These are phyloP conservation scores for Eumaeus atala DNA, from an alignment of 1,140 invertebrate species.

Conservation along the genomic window DNA sequence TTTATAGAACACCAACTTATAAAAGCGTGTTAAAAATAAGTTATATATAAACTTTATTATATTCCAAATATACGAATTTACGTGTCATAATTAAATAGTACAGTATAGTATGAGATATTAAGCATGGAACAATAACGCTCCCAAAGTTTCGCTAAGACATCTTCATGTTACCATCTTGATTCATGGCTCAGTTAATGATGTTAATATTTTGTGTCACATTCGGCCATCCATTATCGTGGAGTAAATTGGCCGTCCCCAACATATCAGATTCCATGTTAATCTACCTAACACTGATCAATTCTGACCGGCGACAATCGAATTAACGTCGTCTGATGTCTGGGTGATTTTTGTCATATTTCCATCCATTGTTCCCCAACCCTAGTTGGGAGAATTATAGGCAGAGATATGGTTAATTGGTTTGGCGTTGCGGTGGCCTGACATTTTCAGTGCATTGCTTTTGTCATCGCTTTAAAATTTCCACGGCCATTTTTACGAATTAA, in stretches of 20 bases:
- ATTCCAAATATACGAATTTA: too few species aligned
- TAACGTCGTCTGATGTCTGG: conserved; percentile 60
- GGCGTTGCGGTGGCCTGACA: conserved; percentile 63
- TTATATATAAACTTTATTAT: too few species aligned
- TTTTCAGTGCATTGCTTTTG: conserved; percentile 63
- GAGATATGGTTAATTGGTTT: conserved; percentile 69
- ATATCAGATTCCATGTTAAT: conserved; percentile 70
- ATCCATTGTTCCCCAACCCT: conserved; percentile 36
- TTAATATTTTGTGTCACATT: conserved; percentile 38
- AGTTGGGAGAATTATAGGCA: conserved; percentile 56
- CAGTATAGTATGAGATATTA: background rate
- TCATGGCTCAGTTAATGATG: conserved; percentile 28
- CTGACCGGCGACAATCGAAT: conserved; percentile 66
- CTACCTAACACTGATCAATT: conserved; percentile 62
- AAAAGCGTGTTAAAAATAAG: too few species aligned
- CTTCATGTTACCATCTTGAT: conserved; percentile 17
- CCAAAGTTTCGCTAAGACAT: conserved; percentile 2
- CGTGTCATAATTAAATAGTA: too few species aligned
- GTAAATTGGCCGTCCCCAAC: conserved; percentile 63
- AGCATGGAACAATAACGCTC: conserved; percentile 3
- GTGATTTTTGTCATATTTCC: conserved; percentile 65
- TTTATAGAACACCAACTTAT: too few species aligned
- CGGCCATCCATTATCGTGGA: conserved; percentile 53
- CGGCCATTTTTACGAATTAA: conserved; percentile 45
- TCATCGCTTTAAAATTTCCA: conserved; percentile 59